Evolutionary conservation across 2,113 vertebrate species (phyloP).

Genomic region (Nanger granti): DNA sequence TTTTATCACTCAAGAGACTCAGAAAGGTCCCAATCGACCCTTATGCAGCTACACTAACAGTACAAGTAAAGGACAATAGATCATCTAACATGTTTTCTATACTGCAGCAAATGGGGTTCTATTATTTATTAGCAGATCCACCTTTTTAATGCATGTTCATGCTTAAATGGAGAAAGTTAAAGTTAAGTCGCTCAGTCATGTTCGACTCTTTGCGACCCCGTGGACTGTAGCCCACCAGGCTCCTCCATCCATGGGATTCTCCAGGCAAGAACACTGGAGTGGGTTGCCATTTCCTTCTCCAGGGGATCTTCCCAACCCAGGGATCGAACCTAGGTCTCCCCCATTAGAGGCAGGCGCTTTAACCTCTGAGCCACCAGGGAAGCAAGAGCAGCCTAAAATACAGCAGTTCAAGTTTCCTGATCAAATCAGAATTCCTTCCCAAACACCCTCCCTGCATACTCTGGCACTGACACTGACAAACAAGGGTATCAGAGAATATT

Average conservation of each 20-base stretch:
- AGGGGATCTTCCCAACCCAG: too few species aligned
- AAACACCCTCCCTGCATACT: neutral
- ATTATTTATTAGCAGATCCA: neutral
- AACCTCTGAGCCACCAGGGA: too few species aligned
- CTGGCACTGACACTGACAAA: neutral
- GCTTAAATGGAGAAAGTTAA: neutral
- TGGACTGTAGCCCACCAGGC: too few species aligned
- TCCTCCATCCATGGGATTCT: too few species aligned
- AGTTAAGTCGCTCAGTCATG: too few species aligned
- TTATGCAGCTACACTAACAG: neutral
- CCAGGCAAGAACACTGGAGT: too few species aligned
- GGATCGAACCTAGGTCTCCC: too few species aligned
- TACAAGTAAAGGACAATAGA: neutral
- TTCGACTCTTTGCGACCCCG: too few species aligned
- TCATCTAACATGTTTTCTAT: neutral
- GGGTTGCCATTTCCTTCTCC: too few species aligned
- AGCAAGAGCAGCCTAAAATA: neutral
- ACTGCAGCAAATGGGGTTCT: neutral
- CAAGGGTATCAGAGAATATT: neutral
- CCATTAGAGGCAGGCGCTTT: too few species aligned
- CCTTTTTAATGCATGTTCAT: neutral
- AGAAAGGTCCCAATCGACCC: neutral
- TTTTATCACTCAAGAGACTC: neutral
- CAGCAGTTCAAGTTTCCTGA: neutral
- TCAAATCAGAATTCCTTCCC: neutral